phyloP scores from a whole-genome alignment of 1,140 invertebrate genomes.

The Potamilus streckersoni region DNA sequence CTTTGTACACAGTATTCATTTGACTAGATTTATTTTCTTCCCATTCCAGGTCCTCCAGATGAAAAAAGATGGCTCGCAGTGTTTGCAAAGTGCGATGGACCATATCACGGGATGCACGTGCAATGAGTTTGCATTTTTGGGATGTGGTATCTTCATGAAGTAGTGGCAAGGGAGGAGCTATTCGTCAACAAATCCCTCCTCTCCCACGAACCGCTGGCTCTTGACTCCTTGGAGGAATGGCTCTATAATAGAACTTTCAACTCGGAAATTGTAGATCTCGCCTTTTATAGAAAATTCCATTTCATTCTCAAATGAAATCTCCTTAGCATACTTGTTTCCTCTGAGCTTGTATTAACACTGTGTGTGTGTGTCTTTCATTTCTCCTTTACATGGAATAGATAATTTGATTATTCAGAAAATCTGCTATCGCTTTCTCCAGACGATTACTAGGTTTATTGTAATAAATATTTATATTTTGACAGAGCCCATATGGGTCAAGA shows the following conservation, averaged over 20 bases:
- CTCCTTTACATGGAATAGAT: no score
- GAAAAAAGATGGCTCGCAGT: slow-evolving; percentile 23
- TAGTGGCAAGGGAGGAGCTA: slow-evolving; percentile 38
- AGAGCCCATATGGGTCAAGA: no score
- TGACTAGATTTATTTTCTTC: not conserved
- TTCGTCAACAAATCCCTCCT: slow-evolving; percentile 61
- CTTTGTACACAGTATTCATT: no score
- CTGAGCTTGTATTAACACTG: no score
- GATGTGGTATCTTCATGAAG: slow-evolving; percentile 44
- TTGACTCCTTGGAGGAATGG: slow-evolving; percentile 59
- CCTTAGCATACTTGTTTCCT: no score
- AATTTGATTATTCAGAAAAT: no score
- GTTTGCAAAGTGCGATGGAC: slow-evolving; percentile 17
- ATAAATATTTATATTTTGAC: no score
- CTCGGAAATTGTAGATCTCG: not conserved
- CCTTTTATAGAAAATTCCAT: no score
- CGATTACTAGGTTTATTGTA: no score
- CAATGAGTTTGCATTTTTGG: slow-evolving; percentile 56
- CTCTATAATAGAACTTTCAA: slow-evolving; percentile 31
- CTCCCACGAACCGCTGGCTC: slow-evolving; percentile 46
- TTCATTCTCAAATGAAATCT: no score
- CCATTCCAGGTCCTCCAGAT: slow-evolving; percentile 23
- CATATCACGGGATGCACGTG: slow-evolving; percentile 37
- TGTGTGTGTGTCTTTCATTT: no score
- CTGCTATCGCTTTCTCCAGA: no score